These are phyloP conservation scores for Aphaenogaster rudis DNA, from an alignment of 1,140 invertebrate species.

Conservation along the genomic window DNA sequence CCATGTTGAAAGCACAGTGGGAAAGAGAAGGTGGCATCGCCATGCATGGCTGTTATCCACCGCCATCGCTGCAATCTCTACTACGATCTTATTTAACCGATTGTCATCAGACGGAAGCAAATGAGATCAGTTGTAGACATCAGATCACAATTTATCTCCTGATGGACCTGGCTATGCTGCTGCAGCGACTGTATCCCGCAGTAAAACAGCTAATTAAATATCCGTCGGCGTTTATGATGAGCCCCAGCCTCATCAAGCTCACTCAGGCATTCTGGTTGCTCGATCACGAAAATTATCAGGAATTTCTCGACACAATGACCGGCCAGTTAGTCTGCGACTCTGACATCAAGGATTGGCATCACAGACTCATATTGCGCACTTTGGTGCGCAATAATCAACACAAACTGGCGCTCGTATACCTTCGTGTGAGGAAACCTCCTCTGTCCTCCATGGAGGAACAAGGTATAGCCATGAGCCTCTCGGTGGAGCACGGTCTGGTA, in stretches of 20 bases:
- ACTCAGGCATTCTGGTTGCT: constrained; percentile 95
- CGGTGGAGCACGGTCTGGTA: constrained; percentile 88
- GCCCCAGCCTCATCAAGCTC: constrained; percentile 90
- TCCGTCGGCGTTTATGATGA: constrained; percentile 91
- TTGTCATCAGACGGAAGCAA: constrained; percentile 74
- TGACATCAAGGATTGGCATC: constrained; percentile 89
- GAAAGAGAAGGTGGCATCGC: constrained; percentile 88
- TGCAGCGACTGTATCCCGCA: constrained; percentile 87
- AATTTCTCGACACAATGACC: constrained; percentile 83
- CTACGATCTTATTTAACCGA: constrained; percentile 91
- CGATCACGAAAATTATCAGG: constrained; percentile 92
- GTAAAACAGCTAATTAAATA: constrained; percentile 91
- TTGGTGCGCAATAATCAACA: constrained; percentile 87
- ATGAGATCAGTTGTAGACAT: constrained; percentile 91
- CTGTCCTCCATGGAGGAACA: constrained; percentile 87
- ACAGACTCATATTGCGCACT: constrained; percentile 87
- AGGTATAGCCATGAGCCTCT: constrained; percentile 85
- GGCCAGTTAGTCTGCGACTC: constrained; percentile 81
- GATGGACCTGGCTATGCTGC: constrained; percentile 91
- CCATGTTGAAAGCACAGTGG: constrained; percentile 88
- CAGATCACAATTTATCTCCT: constrained; percentile 93
- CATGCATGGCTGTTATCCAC: constrained; percentile 90
- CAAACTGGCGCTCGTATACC: constrained; percentile 88
- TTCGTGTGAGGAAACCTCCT: constrained; percentile 86
- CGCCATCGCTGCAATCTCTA: constrained; percentile 92